Percentiles rank a stretch among this genome's conserved stretches.
phyloP scores from a whole-genome alignment of 2,113 vertebrate species.

The Erinaceus europaeus region DNA sequence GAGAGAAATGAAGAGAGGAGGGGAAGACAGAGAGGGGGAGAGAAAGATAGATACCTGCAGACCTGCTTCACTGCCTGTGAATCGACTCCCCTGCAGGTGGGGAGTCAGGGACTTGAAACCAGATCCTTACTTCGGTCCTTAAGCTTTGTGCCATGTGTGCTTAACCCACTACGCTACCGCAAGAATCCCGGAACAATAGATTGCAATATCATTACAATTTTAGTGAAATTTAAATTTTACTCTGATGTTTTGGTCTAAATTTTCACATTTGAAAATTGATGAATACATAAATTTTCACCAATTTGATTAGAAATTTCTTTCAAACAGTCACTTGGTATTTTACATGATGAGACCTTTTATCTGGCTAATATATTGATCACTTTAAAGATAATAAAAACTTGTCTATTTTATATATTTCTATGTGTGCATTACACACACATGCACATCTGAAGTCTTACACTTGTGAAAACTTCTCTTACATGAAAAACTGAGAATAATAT shows the following conservation, averaged over 20 bases:
- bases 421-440: neutral
- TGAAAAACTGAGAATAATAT: neutral
- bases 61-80: no score
- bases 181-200: neutral
- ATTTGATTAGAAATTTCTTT: neutral
- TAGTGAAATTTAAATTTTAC: neutral
- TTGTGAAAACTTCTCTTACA: neutral
- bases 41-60: neutral
- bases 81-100: no score
- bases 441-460: neutral
- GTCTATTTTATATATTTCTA: neutral
- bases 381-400: neutral
- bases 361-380: neutral
- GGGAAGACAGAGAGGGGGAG: no score
- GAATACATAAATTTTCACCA: neutral
- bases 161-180: no score
- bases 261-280: slow-evolving; percentile 18
- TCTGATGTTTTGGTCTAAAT: neutral
- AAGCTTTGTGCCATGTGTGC: no score
- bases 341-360: neutral
- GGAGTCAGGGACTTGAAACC: no score
- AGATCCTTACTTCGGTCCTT: no score
- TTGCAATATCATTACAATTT: neutral
- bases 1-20: no score
- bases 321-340: neutral